Conservation (phyloP, 2,797 vertebrate species). For the Lepilemur ruficaudatus region DNA sequence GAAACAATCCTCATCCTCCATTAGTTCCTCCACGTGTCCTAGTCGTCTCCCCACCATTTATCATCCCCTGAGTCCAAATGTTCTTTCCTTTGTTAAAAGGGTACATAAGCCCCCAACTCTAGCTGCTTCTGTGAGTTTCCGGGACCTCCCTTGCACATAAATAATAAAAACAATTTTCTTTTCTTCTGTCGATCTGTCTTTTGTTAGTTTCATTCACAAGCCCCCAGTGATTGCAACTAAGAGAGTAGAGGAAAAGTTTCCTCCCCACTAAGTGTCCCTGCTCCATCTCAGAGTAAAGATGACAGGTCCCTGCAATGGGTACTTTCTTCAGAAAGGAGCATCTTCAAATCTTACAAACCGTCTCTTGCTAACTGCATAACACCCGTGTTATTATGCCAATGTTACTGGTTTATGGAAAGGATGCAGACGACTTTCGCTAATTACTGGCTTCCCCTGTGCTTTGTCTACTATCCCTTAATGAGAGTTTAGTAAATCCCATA, state of each 20-base stretch:
- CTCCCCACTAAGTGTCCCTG: no score
- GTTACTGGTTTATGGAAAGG: background rate
- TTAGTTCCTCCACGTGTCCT: background rate
- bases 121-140: background rate
- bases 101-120: background rate
- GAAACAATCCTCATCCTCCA: no score
- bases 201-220: background rate
- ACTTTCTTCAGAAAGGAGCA: background rate
- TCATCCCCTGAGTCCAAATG: background rate
- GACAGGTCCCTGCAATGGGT: accelerated
- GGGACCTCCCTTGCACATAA: background rate
- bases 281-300: background rate
- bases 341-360: background rate
- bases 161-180: background rate
- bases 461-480: background rate
- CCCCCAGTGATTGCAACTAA: background rate
- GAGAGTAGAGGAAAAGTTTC: background rate
- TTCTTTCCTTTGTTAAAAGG: background rate
- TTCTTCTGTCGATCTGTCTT: background rate
- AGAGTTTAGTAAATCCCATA: background rate
- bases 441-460: background rate
- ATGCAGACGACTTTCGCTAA: background rate
- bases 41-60: background rate
- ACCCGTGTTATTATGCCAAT: background rate
- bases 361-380: background rate